Conservation (phyloP, 2,888 invertebrate species). For the Ferrisia virgata region DNA sequence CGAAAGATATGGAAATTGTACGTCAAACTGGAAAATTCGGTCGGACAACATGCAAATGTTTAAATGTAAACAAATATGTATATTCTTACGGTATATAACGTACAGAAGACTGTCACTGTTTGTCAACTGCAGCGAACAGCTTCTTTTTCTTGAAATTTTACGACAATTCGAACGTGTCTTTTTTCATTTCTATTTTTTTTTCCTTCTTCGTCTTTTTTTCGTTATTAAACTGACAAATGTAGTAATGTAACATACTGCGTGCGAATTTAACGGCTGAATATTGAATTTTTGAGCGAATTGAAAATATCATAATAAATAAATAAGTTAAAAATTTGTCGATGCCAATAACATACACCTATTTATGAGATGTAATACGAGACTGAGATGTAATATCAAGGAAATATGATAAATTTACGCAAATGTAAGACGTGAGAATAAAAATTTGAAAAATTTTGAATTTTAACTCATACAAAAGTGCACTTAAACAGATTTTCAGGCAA, state of each 20-base stretch:
- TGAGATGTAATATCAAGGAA: too few relatives aligned
- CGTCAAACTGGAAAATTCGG: constrained; percentile 40
- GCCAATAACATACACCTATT: not conserved
- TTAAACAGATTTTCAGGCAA: too few relatives aligned
- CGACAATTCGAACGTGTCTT: constrained; percentile 43
- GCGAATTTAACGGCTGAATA: constrained; percentile 19
- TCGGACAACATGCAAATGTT: constrained; percentile 44
- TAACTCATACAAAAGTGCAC: too few relatives aligned
- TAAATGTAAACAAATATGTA: constrained; percentile 45
- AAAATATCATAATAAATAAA: too few relatives aligned
- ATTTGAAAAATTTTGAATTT: too few relatives aligned
- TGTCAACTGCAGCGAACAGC: constrained; percentile 43
- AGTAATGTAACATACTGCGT: not conserved
- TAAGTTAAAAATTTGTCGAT: not conserved
- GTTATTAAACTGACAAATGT: constrained; percentile 8
- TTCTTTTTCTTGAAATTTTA: constrained; percentile 35
- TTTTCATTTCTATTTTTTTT: constrained; percentile 32
- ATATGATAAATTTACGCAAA: too few relatives aligned
- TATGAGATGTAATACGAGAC: too few relatives aligned
- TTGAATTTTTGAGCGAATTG: not conserved
- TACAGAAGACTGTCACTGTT: constrained; percentile 40
- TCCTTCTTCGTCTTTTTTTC: too few relatives aligned
- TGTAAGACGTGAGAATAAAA: too few relatives aligned
- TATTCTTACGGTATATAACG: constrained; percentile 31
- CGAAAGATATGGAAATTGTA: constrained; percentile 35